A percentile compares a stretch with the other conserved stretches of the same genome.
These are phyloP conservation scores for Creontiades dilutus DNA, from an alignment of 2,888 invertebrate species.

Conservation along the genomic window DNA sequence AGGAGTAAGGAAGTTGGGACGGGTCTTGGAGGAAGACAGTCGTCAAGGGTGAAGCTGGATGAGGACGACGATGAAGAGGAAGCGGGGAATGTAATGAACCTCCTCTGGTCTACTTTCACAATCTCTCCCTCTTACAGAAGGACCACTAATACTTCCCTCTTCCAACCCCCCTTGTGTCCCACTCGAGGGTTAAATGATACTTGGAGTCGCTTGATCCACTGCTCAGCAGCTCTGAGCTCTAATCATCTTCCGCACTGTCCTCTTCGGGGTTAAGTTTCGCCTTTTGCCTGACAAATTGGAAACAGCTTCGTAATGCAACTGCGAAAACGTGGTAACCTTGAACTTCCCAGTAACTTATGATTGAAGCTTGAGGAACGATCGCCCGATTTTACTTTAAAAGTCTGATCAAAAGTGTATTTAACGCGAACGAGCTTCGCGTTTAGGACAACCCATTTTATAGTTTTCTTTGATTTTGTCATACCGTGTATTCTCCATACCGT, in stretches of 20 bases:
- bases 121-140: not conserved
- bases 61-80: not conserved
- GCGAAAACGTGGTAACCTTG: not conserved
- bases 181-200: constrained; percentile 24
- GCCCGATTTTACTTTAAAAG: no score
- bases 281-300: not conserved
- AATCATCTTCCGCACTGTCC: not conserved
- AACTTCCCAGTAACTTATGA: no score
- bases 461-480: no score
- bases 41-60: not conserved
- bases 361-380: no score
- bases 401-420: no score
- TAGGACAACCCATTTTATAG: no score
- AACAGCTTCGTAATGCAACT: not conserved
- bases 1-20: not conserved
- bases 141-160: constrained; percentile 20
- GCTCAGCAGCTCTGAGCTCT: constrained; percentile 23
- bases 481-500: no score
- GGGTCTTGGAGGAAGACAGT: not conserved
- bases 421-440: no score
- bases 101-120: not conserved
- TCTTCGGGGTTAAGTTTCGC: not conserved
- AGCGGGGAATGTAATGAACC: constrained; percentile 14
- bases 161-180: not conserved
- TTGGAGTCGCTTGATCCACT: constrained; percentile 14